Evolutionary conservation across 2,113 vertebrate genomes (phyloP), one percentile per base, ranked within the genome.

Genomic region (Meles meles): DNA sequence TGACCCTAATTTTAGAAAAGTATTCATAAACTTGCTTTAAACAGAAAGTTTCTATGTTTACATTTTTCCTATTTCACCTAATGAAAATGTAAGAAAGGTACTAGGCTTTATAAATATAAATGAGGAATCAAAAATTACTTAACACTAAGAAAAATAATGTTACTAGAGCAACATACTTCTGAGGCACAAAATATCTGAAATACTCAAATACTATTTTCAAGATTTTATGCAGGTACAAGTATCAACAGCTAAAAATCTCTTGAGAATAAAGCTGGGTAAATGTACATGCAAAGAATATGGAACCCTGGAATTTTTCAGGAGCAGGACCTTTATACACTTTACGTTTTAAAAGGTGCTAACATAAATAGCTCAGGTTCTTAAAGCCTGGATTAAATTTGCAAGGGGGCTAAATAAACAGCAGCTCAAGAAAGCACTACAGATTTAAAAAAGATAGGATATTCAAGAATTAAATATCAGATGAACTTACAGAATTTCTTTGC

Each of bases 21-120:
- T 88, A 94, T 77, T 87, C 83, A 80, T 90, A 92, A 95, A 69
- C 44, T 25, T 90, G 47, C 88, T 91, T 94, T 80, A 91, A 96
- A 93, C 6, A 93, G 55, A 57, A 89, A 39, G 23, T 86, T 81
- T 92, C 27, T 93, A 83, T 39, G 37, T 63, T 67, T 74, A 86
- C 44, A 93, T 80, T 71, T 95, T 95, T 94, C 74, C 86, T 55
- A 55, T 55, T 55, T 55, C 79, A 69, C 17, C 57, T 91, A 91
- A 81, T 88, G 47, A 97, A 98, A 97, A 59, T 15, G 71, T 37
- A 81, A 79, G 18, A 90, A 87, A 94, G 94, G 71, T 61, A 79
- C 27, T 49, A 83, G 37, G 52, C 14, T 59, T 93, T 96, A 79
- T 44, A 95, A 94, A 97, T 71, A 23, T 44, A 87, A 94, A 61